Percentiles rank a stretch among this genome's conserved stretches.
Conservation (phyloP, 2,113 vertebrate genomes). For the Phycodurus eques region DNA sequence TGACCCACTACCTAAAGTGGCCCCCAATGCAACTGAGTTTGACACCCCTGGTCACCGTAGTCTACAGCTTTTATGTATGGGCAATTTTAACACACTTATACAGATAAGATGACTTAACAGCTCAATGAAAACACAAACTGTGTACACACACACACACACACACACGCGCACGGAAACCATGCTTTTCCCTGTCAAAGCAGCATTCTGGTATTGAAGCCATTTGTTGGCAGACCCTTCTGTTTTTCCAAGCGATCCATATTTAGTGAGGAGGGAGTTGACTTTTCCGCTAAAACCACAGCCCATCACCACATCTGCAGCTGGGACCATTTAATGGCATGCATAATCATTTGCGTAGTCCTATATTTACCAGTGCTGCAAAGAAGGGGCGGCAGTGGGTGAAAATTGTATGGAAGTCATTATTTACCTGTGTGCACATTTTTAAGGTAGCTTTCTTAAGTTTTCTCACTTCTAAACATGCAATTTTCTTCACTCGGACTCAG, state of each 20-base stretch:
- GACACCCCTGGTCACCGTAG: too few species aligned
- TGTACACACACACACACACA: neutral
- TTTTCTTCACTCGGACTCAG: constrained; percentile 33
- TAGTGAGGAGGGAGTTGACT: constrained; percentile 29
- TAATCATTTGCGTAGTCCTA: constrained; percentile 46
- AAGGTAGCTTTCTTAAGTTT: constrained; percentile 7
- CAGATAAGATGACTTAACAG: too few species aligned
- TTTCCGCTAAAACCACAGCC: constrained; percentile 30
- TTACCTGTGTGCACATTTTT: constrained; percentile 32
- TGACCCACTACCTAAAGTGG: too few species aligned
- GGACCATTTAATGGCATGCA: constrained; percentile 38
- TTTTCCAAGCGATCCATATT: constrained; percentile 36
- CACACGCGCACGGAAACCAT: constrained; percentile 14
- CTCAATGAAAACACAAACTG: too few species aligned
- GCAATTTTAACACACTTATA: neutral
- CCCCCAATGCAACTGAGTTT: neutral
- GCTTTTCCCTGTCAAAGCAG: constrained; percentile 5
- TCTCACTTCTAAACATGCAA: constrained; percentile 27
- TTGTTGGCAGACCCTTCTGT: constrained; percentile 15
- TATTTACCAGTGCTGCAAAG: constrained; percentile 40
- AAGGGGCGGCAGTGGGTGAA: constrained; percentile 4
- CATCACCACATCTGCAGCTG: constrained; percentile 34
- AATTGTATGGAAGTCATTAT: constrained; percentile 36
- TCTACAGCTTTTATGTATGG: neutral
- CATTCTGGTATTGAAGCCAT: constrained; percentile 28